phyloP scores from a whole-genome alignment of 2,888 invertebrate species.

The Theretra japonica region DNA sequence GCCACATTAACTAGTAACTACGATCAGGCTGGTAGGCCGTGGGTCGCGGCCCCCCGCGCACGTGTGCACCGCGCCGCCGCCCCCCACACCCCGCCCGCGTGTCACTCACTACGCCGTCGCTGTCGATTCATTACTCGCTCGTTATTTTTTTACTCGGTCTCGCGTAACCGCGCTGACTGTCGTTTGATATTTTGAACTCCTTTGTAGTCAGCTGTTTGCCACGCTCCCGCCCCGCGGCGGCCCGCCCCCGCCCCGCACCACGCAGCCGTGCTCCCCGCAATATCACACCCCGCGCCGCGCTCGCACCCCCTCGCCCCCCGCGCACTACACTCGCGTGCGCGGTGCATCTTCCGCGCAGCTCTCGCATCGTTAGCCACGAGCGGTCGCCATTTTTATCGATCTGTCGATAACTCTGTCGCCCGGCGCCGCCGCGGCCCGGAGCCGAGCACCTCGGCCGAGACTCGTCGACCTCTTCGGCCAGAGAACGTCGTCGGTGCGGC shows the following conservation, averaged over 20 bases:
- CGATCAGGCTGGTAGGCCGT: neutral
- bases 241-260: constrained; percentile 42
- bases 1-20: neutral
- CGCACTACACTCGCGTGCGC: constrained; percentile 49
- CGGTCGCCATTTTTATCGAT: constrained; percentile 69
- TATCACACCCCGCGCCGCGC: constrained; percentile 38
- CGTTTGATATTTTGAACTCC: constrained; percentile 53
- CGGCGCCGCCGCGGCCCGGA: constrained; percentile 38
- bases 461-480: constrained; percentile 33
- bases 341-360: constrained; percentile 62
- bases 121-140: constrained; percentile 19
- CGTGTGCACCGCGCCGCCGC: constrained; percentile 15
- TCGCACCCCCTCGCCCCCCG: constrained; percentile 36
- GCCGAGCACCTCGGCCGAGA: constrained; percentile 37
- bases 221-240: constrained; percentile 52
- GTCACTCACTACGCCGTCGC: constrained; percentile 26
- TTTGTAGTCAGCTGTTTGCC: constrained; percentile 78
- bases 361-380: constrained; percentile 50
- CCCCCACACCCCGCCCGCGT: constrained; percentile 3
- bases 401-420: constrained; percentile 48
- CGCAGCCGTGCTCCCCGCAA: constrained; percentile 44
- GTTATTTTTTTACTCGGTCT: constrained; percentile 28
- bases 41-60: neutral
- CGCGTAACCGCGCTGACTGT: constrained; percentile 30
- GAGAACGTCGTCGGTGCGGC: constrained; percentile 33